Conservation (phyloP, 2,888 invertebrate genomes). For the Barypeithes pellucidus region DNA sequence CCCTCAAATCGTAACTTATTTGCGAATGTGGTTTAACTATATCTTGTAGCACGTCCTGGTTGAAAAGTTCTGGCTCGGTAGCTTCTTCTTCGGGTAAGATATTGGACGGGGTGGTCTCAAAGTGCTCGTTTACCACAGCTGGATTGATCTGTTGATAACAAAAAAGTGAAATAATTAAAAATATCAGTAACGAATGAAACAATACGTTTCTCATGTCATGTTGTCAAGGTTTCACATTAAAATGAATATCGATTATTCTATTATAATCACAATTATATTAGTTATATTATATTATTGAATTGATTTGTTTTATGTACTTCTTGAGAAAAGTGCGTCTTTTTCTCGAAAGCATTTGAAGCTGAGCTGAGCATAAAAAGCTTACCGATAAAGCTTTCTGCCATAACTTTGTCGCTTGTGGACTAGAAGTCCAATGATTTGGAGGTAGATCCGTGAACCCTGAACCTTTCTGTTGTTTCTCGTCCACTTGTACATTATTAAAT, state of each 20-base stretch:
- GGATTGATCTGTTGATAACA: conserved; percentile 74
- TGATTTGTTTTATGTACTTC: too few species aligned
- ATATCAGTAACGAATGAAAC: too few species aligned
- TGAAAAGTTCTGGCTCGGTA: conserved; percentile 53
- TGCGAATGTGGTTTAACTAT: conserved; percentile 55
- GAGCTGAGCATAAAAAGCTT: not conserved
- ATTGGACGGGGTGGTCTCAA: conserved; percentile 61
- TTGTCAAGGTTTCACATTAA: too few species aligned
- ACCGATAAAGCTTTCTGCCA: conserved; percentile 80
- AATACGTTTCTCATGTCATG: too few species aligned
- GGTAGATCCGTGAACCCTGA: conserved; percentile 61
- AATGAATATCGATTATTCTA: too few species aligned
- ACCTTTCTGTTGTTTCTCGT: conserved; percentile 65
- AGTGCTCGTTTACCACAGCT: conserved; percentile 79
- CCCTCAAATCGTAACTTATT: conserved; percentile 70
- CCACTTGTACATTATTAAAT: conserved; percentile 71
- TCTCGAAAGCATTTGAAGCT: too few species aligned
- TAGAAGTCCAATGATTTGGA: conserved; percentile 66
- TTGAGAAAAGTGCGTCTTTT: too few species aligned
- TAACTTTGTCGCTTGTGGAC: conserved; percentile 72
- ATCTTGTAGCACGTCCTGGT: conserved; percentile 35
- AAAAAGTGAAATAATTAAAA: too few species aligned
- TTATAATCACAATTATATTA: too few species aligned
- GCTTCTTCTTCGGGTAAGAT: conserved; percentile 51
- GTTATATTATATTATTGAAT: too few species aligned